Evolutionary conservation across 2,888 invertebrate genomes (phyloP), one percentile per base, ranked within the genome.

Genomic region (Plebejus argus): DNA sequence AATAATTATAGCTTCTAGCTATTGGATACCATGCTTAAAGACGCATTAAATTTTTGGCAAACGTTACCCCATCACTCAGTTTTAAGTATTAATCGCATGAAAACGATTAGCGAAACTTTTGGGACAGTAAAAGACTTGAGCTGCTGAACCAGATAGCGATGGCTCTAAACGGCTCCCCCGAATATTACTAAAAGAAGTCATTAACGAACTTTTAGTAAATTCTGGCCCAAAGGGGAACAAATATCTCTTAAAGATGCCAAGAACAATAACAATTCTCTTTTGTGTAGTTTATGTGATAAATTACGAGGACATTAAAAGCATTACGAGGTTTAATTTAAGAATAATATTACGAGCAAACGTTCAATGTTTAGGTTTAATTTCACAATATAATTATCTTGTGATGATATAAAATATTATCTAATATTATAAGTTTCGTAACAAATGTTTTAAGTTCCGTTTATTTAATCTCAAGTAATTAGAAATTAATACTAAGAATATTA

Each of bases 181-280:
- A 85, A 91, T 91, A 89, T 92, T 89, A 84, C 84, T 83, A 88
- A 92, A 92, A 92, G 90, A 91, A 91, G 91, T 92, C 91, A 91
- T 92, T 93, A 93, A 89, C 85, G 81, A 89, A 92, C 88, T 91
- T 91, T 84, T 82, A 84, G 84, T 84, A 85, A 90, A 91, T 89
- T 86, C 84, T 84, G 83, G 85, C 87, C 84, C 80, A 77, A 82
- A 82, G 87, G 87, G 88, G 89, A 89, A 90, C 89, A 92, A 92
- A 92, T 90, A 92, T 92, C 91, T 85, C 88, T 86, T 86, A 85
- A 85, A 87, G 87, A 86, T 86, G 85, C 84, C 84, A 85, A 86
- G 81, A 80, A 82, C 83, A 82, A 89, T 89, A 89, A 90, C 89
- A 90, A 89, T 88, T 85, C 82, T 84, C 84, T 85, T 86, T 86